phyloP scores from a whole-genome alignment of 64 coral and sea anemone genomes.

The Montipora capricornis region DNA sequence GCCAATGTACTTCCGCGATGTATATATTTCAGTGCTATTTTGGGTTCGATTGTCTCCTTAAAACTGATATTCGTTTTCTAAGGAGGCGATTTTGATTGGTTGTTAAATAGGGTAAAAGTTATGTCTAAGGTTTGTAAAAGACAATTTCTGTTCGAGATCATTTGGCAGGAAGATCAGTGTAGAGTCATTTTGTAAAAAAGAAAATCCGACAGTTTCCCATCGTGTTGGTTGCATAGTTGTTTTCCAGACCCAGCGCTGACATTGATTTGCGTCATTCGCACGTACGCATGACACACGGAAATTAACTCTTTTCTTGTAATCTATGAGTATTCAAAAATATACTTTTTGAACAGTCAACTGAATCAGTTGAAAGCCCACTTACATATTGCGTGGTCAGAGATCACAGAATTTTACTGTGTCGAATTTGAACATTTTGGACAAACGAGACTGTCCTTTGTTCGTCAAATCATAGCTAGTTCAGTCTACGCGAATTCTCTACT shows the following conservation, averaged over 20 bases:
- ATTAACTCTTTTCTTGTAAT: conserved; percentile 26
- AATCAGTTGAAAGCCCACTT: conserved; percentile 18
- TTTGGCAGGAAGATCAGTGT: not conserved
- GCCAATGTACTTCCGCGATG: no score
- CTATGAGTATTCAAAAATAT: conserved; percentile 16
- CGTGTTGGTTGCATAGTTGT: not conserved
- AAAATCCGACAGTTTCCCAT: not conserved
- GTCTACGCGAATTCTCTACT: no score
- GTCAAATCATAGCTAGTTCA: not conserved
- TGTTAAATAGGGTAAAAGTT: no score
- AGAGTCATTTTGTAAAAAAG: no score
- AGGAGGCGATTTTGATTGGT: no score
- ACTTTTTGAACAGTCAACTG: conserved; percentile 24
- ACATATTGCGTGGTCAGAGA: not conserved
- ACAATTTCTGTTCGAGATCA: not conserved
- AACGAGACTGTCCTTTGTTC: not conserved
- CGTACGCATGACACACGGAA: not conserved
- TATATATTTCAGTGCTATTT: no score
- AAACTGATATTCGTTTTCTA: no score
- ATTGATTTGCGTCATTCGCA: conserved; percentile 3
- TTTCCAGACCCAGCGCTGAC: not conserved
- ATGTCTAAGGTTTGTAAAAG: no score
- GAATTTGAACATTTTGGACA: conserved; percentile 36
- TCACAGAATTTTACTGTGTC: conserved; percentile 1
- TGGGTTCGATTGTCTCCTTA: no score